A percentile compares a stretch with the other conserved stretches of the same genome.
phyloP scores from a whole-genome alignment of 92 coral and sea anemone genomes.

The Epizoanthus fatuus region DNA sequence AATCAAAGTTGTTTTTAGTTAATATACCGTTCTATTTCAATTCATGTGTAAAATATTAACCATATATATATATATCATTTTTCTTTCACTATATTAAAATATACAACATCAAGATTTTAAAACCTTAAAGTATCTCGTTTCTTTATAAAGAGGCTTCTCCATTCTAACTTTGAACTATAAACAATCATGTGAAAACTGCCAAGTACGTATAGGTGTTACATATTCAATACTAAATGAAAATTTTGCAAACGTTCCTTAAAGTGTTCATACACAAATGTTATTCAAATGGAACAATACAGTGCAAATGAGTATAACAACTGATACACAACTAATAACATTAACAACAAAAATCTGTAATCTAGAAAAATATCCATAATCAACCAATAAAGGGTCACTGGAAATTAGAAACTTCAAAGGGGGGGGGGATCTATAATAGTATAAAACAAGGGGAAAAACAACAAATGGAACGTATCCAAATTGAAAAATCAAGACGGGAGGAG shows the following conservation, averaged over 20 bases:
- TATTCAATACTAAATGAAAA: background rate
- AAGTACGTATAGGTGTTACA: background rate
- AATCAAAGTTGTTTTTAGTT: too few relatives aligned
- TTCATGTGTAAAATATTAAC: too few relatives aligned
- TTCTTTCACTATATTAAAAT: conserved; percentile 8
- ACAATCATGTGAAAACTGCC: background rate
- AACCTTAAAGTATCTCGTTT: conserved; percentile 1
- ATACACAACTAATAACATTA: conserved; percentile 10
- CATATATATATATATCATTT: background rate
- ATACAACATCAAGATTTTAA: conserved; percentile 10
- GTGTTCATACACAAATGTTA: conserved; percentile 1
- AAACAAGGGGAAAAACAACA: background rate
- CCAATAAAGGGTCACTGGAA: too few relatives aligned
- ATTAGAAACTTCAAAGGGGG: background rate
- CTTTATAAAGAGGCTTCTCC: conserved; percentile 1
- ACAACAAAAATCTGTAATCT: background rate
- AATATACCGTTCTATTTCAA: too few relatives aligned
- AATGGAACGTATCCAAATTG: background rate
- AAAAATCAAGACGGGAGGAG: background rate
- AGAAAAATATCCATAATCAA: too few relatives aligned
- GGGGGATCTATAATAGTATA: background rate
- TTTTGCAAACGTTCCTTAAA: background rate
- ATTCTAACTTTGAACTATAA: background rate
- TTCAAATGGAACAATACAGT: conserved; percentile 11
- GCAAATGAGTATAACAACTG: background rate